Base-by-base conservation (phyloP, 2,888 invertebrate species). In the Eustalomyia histrio region DNA sequence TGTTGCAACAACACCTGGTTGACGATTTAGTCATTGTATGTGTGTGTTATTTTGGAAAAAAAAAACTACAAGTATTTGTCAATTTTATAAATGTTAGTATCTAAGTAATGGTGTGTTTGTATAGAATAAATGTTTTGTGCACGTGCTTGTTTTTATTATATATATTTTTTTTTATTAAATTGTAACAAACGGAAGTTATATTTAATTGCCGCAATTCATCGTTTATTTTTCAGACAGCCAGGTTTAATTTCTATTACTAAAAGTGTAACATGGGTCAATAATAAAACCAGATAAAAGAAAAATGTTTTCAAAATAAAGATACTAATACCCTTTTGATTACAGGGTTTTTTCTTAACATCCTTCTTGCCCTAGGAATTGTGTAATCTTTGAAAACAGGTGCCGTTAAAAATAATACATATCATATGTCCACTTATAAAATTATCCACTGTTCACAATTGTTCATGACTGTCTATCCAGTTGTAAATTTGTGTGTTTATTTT, bases 141-240 rank as follows among this genome's bases (percentile, higher is more conserved):
- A 65, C 35, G 21, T 63, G 61, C 3, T 35, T 24, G 39, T 47
- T 29, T 63, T 72, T 52, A 3, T 24, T 24, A 24, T 24, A 24
- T 24, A n/a, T n/a, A n/a, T 3, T 21, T 21, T 21, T 24, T 33
- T 60, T 14, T n/a, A n/a, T 61, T 71, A 52, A 63, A 63, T 55
- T 72, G 43, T 29, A 47, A 33, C 57, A 47, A 72, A 21, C 63
- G 72, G 63, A 63, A 55, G 55, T 72, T 57, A 17, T 72, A 72
- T 63, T 63, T 72, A 72, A 63, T 72, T 72, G 72, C 72, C 17
- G 12, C 63, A 55, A 72, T 72, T 72, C 72, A 72, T 55, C 55
- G 63, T 43, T 55, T 55, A 73, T 47, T 63, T 63, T 55, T 55
- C 33, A 17, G 47, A 33, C 55, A n/a, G 63, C 33, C 55, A 73